Conservation (phyloP, 2,797 vertebrate genomes). For the Protonibea diacanthus region DNA sequence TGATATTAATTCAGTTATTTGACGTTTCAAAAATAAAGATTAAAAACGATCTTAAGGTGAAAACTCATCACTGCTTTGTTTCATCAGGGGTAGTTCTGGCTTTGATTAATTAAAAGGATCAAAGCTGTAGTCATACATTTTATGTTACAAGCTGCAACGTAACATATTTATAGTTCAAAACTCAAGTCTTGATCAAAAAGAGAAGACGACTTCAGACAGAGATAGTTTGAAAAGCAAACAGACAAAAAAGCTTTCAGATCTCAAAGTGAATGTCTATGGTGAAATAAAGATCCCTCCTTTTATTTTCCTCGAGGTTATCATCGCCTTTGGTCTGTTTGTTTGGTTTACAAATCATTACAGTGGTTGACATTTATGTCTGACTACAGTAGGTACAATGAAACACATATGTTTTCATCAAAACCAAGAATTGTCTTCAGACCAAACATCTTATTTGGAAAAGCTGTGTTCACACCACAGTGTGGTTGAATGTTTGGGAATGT, state of each 20-base stretch:
- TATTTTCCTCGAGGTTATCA: slow-evolving; percentile 46
- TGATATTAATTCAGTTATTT: slow-evolving; percentile 9
- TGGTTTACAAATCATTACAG: slow-evolving; percentile 51
- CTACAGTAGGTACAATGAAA: slow-evolving; percentile 35
- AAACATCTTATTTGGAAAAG: slow-evolving; percentile 28
- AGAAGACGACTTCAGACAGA: slow-evolving; percentile 54
- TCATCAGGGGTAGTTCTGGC: slow-evolving; percentile 42
- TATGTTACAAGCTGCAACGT: slow-evolving; percentile 38
- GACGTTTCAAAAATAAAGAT: slow-evolving; percentile 11
- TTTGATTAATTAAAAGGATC: slow-evolving; percentile 71
- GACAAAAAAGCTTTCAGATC: slow-evolving; percentile 59
- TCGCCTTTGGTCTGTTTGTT: slow-evolving; percentile 58
- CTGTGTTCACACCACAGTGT: background rate
- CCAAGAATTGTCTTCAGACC: background rate
- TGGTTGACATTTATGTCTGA: slow-evolving; percentile 47
- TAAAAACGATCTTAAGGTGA: slow-evolving; percentile 20
- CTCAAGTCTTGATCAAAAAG: slow-evolving; percentile 60
- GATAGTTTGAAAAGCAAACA: slow-evolving; percentile 53
- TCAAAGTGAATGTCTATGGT: slow-evolving; percentile 56
- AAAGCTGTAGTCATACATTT: slow-evolving; percentile 46
- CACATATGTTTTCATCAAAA: slow-evolving; percentile 25
- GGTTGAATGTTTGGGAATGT: slow-evolving; percentile 21
- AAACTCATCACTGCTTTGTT: slow-evolving; percentile 38
- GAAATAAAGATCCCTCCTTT: slow-evolving; percentile 59
- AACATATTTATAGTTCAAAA: slow-evolving; percentile 63